Base-by-base conservation (phyloP, 2,113 vertebrate species). In the Serinus canaria region DNA sequence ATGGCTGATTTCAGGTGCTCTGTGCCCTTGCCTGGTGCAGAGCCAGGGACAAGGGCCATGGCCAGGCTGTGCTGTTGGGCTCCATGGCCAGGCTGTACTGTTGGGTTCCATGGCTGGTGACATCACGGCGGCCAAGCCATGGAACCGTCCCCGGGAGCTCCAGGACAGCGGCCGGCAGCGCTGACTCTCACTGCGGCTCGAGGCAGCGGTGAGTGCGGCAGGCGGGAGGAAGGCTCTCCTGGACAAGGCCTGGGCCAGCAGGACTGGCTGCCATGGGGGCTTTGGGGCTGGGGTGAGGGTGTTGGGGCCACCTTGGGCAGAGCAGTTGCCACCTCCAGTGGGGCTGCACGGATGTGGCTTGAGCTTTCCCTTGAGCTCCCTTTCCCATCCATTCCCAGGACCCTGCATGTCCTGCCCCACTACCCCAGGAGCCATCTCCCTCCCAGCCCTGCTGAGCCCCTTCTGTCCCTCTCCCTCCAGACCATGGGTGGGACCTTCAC, bases 131-230 rank as follows among this genome's bases (percentile, higher is more conserved):
- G n/a, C n/a, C n/a, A n/a, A n/a, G n/a, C n/a, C n/a, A n/a, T n/a
- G n/a, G n/a, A n/a, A n/a, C n/a, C n/a, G n/a, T n/a, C n/a, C n/a
- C n/a, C n/a, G n/a, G n/a, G 6, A 4, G 3, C 35, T 21, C 3
- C 59, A 20, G 67, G 58, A 14, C 52, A 16, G 2, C 2, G 1
- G 35, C 52, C 1, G 2, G 41, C 11, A 1, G 3, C 4, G 1
- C 2, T 56, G 75, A 2, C 58, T 6, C 35, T 63, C 76, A 49
- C 5, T 9, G 18, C 5, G 4, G 14, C 33, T 24, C 2, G 3
- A 72, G 43, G 27, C 67, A 44, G 68, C 12, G 6, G 44, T 33
- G 68, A 37, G 59, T 59, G 59, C 0, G 7, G 44, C 27, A 37
- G 41, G 33, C 1, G 1, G 33, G 12, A 24, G 37, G 14, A 37